Percentiles rank a stretch among this genome's conserved stretches.
Evolutionary conservation across 2,888 invertebrate species (phyloP).

Genomic region (Nemotelus nigrinus): DNA sequence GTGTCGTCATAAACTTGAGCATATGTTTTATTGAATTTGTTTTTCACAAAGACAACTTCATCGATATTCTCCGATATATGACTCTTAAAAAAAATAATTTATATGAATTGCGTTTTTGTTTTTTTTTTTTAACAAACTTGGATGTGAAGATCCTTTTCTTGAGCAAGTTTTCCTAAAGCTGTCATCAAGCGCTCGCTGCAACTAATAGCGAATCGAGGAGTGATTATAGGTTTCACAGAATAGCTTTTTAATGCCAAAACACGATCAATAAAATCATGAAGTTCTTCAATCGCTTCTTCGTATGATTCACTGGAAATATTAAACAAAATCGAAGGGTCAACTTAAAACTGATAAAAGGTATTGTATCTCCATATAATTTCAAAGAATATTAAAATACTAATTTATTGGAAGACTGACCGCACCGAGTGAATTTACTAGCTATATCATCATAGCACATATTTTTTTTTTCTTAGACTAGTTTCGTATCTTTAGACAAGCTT

Average conservation of each 20-base stretch:
- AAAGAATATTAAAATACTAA: too few species aligned
- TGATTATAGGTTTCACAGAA: slow-evolving; percentile 80
- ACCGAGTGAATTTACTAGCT: too few species aligned
- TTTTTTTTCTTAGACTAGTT: too few species aligned
- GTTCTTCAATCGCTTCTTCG: slow-evolving; percentile 70
- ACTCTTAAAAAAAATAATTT: slow-evolving; percentile 69
- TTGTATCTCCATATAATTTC: neutral
- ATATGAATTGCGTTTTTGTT: neutral
- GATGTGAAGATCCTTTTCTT: slow-evolving; percentile 73
- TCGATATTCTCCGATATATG: slow-evolving; percentile 84
- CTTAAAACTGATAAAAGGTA: slow-evolving; percentile 56
- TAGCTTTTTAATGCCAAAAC: slow-evolving; percentile 69
- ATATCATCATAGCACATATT: too few species aligned
- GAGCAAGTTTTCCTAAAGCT: slow-evolving; percentile 74
- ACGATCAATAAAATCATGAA: slow-evolving; percentile 71
- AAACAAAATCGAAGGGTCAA: neutral
- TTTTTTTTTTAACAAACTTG: slow-evolving; percentile 69
- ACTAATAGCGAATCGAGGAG: slow-evolving; percentile 86
- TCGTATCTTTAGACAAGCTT: too few species aligned
- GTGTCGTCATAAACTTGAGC: slow-evolving; percentile 80
- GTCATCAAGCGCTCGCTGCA: slow-evolving; percentile 78
- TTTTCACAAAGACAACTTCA: slow-evolving; percentile 75
- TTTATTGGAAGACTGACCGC: too few species aligned
- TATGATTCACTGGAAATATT: slow-evolving; percentile 70
- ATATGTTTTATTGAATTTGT: slow-evolving; percentile 72